Evolutionary conservation across 1,140 invertebrate species (phyloP).

Genomic region (Hylyphantes graminicola): DNA sequence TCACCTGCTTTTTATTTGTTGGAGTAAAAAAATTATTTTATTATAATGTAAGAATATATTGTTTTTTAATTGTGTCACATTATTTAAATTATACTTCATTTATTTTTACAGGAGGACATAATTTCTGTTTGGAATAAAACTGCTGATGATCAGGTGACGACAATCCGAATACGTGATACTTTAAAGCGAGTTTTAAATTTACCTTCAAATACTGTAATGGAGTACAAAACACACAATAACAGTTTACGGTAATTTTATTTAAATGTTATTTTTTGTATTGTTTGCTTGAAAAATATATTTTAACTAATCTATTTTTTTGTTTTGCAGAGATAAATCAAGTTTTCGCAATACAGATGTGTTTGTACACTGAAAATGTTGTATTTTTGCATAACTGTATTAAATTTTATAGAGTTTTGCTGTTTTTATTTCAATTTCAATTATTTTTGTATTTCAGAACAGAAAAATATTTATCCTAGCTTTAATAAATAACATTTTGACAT

Average conservation of each 20-base stretch:
- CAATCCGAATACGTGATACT: conserved; percentile 91
- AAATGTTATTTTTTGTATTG: background rate
- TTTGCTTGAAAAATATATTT: background rate
- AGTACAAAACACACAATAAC: conserved; percentile 95
- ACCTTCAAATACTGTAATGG: conserved; percentile 89
- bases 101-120: conserved; percentile 85
- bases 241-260: conserved; percentile 76
- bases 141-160: conserved; percentile 86
- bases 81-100: background rate
- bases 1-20: too few relatives aligned
- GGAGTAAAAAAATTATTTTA: too few relatives aligned
- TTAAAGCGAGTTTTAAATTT: conserved; percentile 93
- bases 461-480: too few relatives aligned
- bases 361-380: conserved; percentile 65
- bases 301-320: conserved; percentile 11
- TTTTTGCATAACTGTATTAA: conserved; percentile 25
- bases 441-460: background rate
- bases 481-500: too few relatives aligned
- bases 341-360: conserved; percentile 70
- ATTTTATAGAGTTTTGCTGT: conserved; percentile 34
- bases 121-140: conserved; percentile 98
- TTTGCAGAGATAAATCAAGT: conserved; percentile 69
- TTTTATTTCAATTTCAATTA: conserved; percentile 5
- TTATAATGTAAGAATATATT: too few relatives aligned
- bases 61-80: too few relatives aligned